These are phyloP conservation scores for Athene cunicularia DNA, from an alignment of 2,113 vertebrate genomes.

Conservation along the genomic window DNA sequence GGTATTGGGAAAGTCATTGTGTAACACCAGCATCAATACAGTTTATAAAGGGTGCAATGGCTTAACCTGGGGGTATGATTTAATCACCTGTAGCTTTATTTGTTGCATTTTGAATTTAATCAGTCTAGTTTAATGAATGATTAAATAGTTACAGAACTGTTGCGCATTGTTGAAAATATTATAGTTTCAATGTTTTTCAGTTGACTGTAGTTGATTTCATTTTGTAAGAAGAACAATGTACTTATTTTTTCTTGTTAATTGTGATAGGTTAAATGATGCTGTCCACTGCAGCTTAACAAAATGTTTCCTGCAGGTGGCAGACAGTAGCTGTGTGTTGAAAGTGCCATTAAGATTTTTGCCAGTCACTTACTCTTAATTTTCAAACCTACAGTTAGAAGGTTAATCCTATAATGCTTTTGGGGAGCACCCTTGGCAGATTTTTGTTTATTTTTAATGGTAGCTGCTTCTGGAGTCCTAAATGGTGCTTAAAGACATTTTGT, in stretches of 20 bases:
- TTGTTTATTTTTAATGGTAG: background rate
- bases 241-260: background rate
- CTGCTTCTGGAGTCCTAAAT: background rate
- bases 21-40: background rate
- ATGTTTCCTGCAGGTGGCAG: constrained; percentile 41
- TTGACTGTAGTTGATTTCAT: background rate
- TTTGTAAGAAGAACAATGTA: background rate
- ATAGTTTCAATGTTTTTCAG: background rate
- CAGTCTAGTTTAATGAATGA: background rate
- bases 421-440: background rate
- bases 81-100: background rate
- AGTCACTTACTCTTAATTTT: background rate
- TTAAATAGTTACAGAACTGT: background rate
- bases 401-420: background rate
- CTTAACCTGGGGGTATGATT: background rate
- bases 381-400: background rate
- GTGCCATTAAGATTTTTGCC: background rate
- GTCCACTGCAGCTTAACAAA: background rate
- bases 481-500: background rate
- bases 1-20: background rate
- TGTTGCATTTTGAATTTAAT: background rate
- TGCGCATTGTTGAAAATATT: background rate
- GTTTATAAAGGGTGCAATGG: background rate
- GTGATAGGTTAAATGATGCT: background rate
- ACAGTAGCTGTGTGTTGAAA: background rate